Conservation (phyloP, 2,888 invertebrate genomes). For the Catocala sponsa region DNA sequence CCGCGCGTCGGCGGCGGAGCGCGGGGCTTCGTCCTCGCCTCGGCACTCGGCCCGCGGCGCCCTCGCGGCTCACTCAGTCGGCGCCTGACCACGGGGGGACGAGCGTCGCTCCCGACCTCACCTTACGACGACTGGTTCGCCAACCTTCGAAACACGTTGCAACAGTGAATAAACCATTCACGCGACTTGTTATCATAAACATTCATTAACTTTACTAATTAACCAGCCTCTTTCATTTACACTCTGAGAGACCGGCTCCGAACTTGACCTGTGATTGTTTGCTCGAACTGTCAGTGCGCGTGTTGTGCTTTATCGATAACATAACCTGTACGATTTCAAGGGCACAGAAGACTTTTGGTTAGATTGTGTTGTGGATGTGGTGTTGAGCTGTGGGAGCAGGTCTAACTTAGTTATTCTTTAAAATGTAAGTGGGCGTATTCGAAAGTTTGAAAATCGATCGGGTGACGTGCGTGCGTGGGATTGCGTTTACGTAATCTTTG, state of each 20-base stretch:
- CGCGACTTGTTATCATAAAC: conserved; percentile 51
- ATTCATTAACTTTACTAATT: conserved; percentile 61
- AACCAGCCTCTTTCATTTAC: conserved; percentile 58
- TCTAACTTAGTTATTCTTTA: conserved; percentile 71
- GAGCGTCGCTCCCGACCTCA: conserved; percentile 62
- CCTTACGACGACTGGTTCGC: conserved; percentile 66
- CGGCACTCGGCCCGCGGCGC: conserved; percentile 72
- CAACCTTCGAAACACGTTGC: conserved; percentile 69
- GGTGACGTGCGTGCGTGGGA: conserved; percentile 87
- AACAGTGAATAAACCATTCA: conserved; percentile 60
- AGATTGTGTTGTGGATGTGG: conserved; percentile 76
- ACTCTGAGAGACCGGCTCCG: conserved; percentile 68
- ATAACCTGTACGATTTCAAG: conserved; percentile 87
- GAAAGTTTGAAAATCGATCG: conserved; percentile 87
- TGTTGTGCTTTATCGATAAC: conserved; percentile 87
- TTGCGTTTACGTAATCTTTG: conserved; percentile 87
- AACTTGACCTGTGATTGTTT: conserved; percentile 85
- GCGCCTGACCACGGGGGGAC: conserved; percentile 69
- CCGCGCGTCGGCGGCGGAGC: conserved; percentile 63
- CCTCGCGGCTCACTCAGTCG: conserved; percentile 77
- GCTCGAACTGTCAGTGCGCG: conserved; percentile 84
- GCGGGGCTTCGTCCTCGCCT: conserved; percentile 73
- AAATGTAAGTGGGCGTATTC: conserved; percentile 85
- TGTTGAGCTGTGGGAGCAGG: conserved; percentile 70
- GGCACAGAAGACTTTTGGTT: conserved; percentile 72